Evolutionary conservation across 2,888 invertebrate genomes (phyloP), one percentile per base, ranked within the genome.

Genomic region (Dryocosmus kuriphilus): DNA sequence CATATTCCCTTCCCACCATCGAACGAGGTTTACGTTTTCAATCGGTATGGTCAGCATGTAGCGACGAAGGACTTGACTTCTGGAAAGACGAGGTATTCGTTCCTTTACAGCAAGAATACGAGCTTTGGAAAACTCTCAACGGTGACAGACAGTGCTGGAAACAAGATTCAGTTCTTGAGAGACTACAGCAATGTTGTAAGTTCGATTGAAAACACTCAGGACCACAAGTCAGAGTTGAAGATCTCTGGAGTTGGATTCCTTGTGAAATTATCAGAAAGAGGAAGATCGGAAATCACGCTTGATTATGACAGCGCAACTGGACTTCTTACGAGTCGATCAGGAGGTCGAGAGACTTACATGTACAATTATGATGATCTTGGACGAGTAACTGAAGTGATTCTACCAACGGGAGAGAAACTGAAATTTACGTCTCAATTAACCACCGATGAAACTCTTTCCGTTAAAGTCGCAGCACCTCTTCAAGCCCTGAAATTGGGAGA

Each of bases 21-120:
- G 0, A 97, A 98, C 84, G 99, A 99, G 92, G 94, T 98, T 80
- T 98, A 98, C 89, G 96, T 97, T 1, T 98, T 98, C 92, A 98
- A 98, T 92, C 94, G 97, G 35, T 98, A 98, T 89, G 99, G 99
- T 1, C 99, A 99, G 91, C 99, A 99, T 92, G 96, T 97, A 35
- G 96, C 96, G 35, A 99, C 99, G 2, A 97, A 97, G 91, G 98
- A 98, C 92, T 93, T 98, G 79, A 96, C 98, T 67, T 98, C 98
- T n/a, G 98, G 97, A 71, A 97, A 97, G 92, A 96, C 96, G 7
- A 94, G 98, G 90, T 99, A 98, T 92, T 97, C 98, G 71, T 99
- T 99, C 93, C 94, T 98, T 32, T 99, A 99, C 93, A 98, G 98
- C 71, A 99, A 99, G 89, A 98, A 98, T 90, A 98, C 98, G 9